Percentiles rank a stretch among this genome's conserved stretches.
Evolutionary conservation across 2,888 invertebrate genomes (phyloP).

Genomic region (Bombylius discolor): DNA sequence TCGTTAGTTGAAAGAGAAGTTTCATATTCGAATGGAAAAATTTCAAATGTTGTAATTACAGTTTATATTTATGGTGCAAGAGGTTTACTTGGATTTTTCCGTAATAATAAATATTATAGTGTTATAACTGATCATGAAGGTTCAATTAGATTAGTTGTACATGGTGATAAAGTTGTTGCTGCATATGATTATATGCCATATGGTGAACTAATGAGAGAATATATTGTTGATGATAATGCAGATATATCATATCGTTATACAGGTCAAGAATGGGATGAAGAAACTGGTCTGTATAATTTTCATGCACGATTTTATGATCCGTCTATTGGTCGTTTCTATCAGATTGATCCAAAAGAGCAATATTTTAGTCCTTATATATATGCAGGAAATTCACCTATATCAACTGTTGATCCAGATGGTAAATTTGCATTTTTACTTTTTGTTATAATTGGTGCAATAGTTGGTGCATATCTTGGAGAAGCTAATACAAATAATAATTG

Average conservation of each 20-base stretch:
- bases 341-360: constrained; percentile 14
- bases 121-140: constrained; percentile 17
- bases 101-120: constrained; percentile 12
- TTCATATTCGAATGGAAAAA: neutral
- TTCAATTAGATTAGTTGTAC: constrained; percentile 14
- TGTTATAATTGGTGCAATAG: neutral
- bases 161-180: constrained; percentile 15
- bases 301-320: constrained; percentile 19
- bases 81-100: constrained; percentile 6
- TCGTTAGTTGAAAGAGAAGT: constrained; percentile 7
- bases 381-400: constrained; percentile 12
- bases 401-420: constrained; percentile 8
- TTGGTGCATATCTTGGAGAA: constrained; percentile 6
- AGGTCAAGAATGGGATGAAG: constrained; percentile 19
- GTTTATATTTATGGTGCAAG: constrained; percentile 7
- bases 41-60: neutral
- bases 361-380: constrained; percentile 19
- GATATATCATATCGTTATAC: constrained; percentile 16
- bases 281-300: constrained; percentile 17
- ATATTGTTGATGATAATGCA: constrained; percentile 6
- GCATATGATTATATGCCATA: constrained; percentile 20
- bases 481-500: constrained; percentile 1
- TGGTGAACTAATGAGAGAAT: constrained; percentile 14
- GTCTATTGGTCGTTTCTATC: constrained; percentile 15
- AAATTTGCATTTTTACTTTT: constrained; percentile 1